A percentile compares a stretch with the other conserved stretches of the same genome.
phyloP scores from a whole-genome alignment of 2,888 invertebrate genomes.

The Melanchra persicariae region DNA sequence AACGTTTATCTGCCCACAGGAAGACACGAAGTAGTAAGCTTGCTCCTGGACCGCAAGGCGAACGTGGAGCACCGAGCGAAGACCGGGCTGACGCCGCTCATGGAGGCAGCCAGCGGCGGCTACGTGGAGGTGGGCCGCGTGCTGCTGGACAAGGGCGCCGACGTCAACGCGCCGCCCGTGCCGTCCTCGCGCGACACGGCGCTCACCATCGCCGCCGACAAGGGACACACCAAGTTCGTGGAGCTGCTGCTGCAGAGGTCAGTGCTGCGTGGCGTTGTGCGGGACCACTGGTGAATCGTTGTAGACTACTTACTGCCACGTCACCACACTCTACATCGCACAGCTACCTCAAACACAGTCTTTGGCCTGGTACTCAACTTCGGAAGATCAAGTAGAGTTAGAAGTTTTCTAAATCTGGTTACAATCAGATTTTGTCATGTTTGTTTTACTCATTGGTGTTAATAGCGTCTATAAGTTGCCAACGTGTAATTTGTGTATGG shows the following conservation, averaged over 20 bases:
- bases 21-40: slow-evolving; percentile 99
- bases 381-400: neutral
- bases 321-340: neutral
- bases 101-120: slow-evolving; percentile 99
- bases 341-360: neutral
- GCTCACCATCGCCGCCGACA: slow-evolving; percentile 99
- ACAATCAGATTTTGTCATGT: neutral
- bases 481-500: neutral
- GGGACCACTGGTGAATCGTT: neutral
- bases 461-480: neutral
- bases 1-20: slow-evolving; percentile 67
- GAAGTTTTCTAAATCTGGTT: neutral
- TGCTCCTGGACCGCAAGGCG: slow-evolving; percentile 98
- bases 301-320: neutral
- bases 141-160: slow-evolving; percentile 98
- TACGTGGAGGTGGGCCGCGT: slow-evolving; percentile 99
- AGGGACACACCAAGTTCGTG: slow-evolving; percentile 98
- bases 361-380: neutral
- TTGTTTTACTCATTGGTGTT: neutral
- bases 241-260: slow-evolving; percentile 94
- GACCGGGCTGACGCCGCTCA: slow-evolving; percentile 99
- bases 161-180: slow-evolving; percentile 99
- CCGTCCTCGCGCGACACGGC: slow-evolving; percentile 99
- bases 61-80: slow-evolving; percentile 99
- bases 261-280: neutral